Conservation (phyloP, 2,888 invertebrate genomes). For the Dolomedes plantarius region DNA sequence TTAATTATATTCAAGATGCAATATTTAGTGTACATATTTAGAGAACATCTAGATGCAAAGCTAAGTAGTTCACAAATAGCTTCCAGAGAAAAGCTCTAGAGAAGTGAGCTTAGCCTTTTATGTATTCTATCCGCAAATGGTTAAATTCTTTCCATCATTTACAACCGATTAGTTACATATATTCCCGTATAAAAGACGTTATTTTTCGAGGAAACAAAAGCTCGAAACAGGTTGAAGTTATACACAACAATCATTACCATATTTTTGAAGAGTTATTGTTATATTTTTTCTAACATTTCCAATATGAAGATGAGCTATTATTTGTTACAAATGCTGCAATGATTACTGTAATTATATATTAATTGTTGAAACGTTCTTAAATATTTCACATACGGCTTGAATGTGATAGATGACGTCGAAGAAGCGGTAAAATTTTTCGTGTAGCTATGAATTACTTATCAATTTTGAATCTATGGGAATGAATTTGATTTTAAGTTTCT, state of each 20-base stretch:
- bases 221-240: neutral
- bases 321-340: slow-evolving; percentile 4
- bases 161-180: slow-evolving; percentile 49
- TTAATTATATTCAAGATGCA: slow-evolving; percentile 58
- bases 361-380: slow-evolving; percentile 1
- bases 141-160: slow-evolving; percentile 20
- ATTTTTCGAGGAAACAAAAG: neutral
- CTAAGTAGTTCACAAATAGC: slow-evolving; percentile 47
- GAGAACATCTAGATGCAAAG: slow-evolving; percentile 52
- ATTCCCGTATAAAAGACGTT: neutral
- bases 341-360: neutral
- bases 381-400: neutral
- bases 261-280: neutral
- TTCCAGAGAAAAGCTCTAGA: slow-evolving; percentile 50
- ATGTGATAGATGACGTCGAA: neutral
- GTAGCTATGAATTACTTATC: too few relatives aligned
- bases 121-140: slow-evolving; percentile 41
- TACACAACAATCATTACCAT: slow-evolving; percentile 2
- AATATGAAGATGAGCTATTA: neutral
- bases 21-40: slow-evolving; percentile 64
- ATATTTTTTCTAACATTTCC: slow-evolving; percentile 10
- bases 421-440: too few relatives aligned
- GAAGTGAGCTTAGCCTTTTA: slow-evolving; percentile 66
- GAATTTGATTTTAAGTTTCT: too few relatives aligned
- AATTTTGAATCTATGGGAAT: too few relatives aligned